Evolutionary conservation across 2,888 invertebrate genomes (phyloP).

Genomic region (Conchocele bisecta): DNA sequence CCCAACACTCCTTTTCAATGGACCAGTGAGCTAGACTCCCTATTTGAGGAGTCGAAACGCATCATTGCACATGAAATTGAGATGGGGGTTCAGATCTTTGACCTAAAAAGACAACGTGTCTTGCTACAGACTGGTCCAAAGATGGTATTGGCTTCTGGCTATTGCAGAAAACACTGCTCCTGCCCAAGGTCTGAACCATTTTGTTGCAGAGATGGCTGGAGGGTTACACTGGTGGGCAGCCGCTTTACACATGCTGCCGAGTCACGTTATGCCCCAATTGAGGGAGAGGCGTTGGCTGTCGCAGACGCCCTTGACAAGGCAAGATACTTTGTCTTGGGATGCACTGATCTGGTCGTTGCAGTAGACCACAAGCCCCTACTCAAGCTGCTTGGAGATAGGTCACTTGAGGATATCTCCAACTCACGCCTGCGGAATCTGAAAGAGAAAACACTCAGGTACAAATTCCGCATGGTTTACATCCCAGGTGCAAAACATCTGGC

Average conservation of each 20-base stretch:
- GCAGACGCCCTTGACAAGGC: conserved; percentile 40
- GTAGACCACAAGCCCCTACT: conserved; percentile 53
- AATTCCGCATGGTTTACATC: conserved; percentile 39
- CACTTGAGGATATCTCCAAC: conserved; percentile 45
- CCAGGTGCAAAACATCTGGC: conserved; percentile 41
- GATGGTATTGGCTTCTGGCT: conserved; percentile 59
- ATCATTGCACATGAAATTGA: too few species aligned
- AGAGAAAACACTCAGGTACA: conserved; percentile 46
- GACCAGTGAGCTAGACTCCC: too few species aligned
- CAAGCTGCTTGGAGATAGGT: conserved; percentile 42
- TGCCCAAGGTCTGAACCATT: conserved; percentile 41
- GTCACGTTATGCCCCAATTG: conserved; percentile 46
- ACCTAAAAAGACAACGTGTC: too few species aligned
- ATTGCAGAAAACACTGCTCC: conserved; percentile 49
- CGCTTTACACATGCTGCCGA: conserved; percentile 54
- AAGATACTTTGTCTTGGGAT: conserved; percentile 40
- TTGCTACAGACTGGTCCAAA: conserved; percentile 53
- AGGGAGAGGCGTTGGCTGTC: conserved; percentile 49
- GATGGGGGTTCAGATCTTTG: too few species aligned
- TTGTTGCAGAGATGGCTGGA: conserved; percentile 56
- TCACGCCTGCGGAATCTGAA: conserved; percentile 44
- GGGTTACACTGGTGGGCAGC: conserved; percentile 51
- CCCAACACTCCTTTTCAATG: too few species aligned
- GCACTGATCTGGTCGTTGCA: conserved; percentile 41
- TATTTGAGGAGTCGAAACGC: too few species aligned